Base-by-base conservation (phyloP, 2,113 vertebrate genomes). In the Rhinopomastus cyanomelas region DNA sequence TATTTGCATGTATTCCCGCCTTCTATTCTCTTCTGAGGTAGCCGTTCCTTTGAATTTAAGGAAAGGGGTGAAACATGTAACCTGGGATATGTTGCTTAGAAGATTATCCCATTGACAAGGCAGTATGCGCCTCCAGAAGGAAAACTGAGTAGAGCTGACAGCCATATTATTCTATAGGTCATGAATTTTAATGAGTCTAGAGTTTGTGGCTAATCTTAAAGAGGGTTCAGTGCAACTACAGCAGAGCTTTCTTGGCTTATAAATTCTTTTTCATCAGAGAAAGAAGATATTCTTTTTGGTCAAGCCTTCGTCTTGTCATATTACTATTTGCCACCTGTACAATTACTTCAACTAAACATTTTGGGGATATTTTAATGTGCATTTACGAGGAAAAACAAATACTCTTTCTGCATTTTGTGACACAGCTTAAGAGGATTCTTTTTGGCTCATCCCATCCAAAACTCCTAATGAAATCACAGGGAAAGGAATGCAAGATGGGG, bases 141-240 rank as follows among this genome's bases (percentile, higher is more conserved):
- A 56, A 73, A 76, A 65, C 26, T 71, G 56, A 76, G 53, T 65
- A 0, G 4, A 89, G 26, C 75, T 91, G 75, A 81, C 85, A 89
- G 51, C 62, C 59, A 16, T 68, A 56, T 57, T 51, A 46, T 59
- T 65, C 62, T 20, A 1, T 4, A 44, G 36, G 27, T 82, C 55
- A 87, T 76, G 46, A 82, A 85, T 91, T 87, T 73, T 81, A 68
- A 94, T 72, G 57, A 85, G 44, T 69, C 67, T 66, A 16, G 16
- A 69, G 26, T 44, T 62, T 73, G 51, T 46, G 61, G 32, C 37
- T 60, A 30, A 22, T 27, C 34, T 81, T 69, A 44, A 89, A 89
- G 73, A 85, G 16, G 16, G 13, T 61, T 89, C 76, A 46, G 19
- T 60, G 48, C 36, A 85, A 60, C 57, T 64, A 44, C 15, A 52